Conservation (phyloP, 2,888 invertebrate species). For the Kuschelorhynchus macadamiae region DNA sequence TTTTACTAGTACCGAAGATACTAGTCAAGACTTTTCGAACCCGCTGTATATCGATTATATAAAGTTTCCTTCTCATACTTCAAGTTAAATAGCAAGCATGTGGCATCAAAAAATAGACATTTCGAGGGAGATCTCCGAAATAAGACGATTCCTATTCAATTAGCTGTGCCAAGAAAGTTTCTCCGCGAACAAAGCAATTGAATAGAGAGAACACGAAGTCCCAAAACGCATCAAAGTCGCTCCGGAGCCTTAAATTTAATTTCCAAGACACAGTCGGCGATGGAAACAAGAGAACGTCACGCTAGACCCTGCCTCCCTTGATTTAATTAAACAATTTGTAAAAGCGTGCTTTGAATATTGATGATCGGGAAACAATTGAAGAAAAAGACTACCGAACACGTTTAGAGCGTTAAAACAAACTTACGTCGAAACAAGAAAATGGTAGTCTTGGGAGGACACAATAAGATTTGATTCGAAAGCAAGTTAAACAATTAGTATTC, state of each 20-base stretch:
- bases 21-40: too few species aligned
- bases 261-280: slow-evolving; percentile 58
- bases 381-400: slow-evolving; percentile 34
- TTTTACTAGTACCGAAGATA: too few species aligned
- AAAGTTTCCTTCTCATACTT: too few species aligned
- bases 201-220: slow-evolving; percentile 42
- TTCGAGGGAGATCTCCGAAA: slow-evolving; percentile 17
- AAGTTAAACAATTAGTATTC: too few species aligned
- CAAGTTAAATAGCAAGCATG: too few species aligned
- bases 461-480: too few species aligned
- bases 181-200: slow-evolving; percentile 49
- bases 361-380: slow-evolving; percentile 45
- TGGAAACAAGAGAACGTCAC: slow-evolving; percentile 48
- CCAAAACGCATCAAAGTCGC: slow-evolving; percentile 49
- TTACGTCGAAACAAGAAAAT: too few species aligned
- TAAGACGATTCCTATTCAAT: slow-evolving; percentile 48
- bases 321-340: slow-evolving; percentile 69
- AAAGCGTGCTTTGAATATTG: slow-evolving; percentile 67
- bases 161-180: slow-evolving; percentile 47
- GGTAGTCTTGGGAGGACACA: too few species aligned
- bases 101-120: slow-evolving; percentile 20
- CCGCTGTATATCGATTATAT: too few species aligned
- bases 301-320: slow-evolving; percentile 57
- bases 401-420: slow-evolving; percentile 13
- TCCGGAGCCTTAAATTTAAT: slow-evolving; percentile 51